A percentile compares a stretch with the other conserved stretches of the same genome.
These are phyloP conservation scores for Galagoides demidoff DNA, from an alignment of 2,797 vertebrate species.

Conservation along the genomic window DNA sequence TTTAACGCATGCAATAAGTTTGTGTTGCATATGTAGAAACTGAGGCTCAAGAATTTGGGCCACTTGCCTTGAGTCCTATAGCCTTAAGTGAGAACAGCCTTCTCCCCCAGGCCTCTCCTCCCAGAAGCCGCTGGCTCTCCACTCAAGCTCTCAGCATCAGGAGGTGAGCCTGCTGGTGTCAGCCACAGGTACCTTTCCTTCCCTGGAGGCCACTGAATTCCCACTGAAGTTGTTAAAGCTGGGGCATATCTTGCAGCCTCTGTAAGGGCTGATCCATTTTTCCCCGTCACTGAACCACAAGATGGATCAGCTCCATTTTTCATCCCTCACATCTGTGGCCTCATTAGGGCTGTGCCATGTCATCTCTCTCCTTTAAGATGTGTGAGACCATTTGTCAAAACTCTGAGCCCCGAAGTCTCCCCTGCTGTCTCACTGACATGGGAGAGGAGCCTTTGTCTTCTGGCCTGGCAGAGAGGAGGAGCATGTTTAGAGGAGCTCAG, in stretches of 20 bases:
- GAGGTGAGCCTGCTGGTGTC: background rate
- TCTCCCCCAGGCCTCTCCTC: background rate
- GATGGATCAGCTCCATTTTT: slow-evolving; percentile 50
- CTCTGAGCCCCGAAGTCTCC: background rate
- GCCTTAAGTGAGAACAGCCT: background rate
- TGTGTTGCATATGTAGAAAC: background rate
- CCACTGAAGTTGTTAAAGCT: background rate
- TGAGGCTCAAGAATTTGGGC: background rate
- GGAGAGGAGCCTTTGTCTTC: background rate
- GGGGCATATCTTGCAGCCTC: background rate
- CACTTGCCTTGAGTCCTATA: background rate
- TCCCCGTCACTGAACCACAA: background rate
- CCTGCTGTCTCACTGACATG: background rate
- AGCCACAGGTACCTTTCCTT: accelerated
- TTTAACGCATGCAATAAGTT: background rate
- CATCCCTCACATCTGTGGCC: slow-evolving; percentile 40
- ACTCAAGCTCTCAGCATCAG: background rate
- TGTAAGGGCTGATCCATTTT: background rate
- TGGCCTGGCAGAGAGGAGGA: background rate
- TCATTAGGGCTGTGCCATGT: background rate
- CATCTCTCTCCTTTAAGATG: slow-evolving; percentile 53
- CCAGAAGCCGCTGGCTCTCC: background rate
- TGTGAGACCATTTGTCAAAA: slow-evolving; percentile 67
- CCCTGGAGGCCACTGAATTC: background rate
- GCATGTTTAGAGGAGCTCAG: background rate